Evolutionary conservation across 2,113 vertebrate genomes (phyloP).

Genomic region (Hylia prasina): DNA sequence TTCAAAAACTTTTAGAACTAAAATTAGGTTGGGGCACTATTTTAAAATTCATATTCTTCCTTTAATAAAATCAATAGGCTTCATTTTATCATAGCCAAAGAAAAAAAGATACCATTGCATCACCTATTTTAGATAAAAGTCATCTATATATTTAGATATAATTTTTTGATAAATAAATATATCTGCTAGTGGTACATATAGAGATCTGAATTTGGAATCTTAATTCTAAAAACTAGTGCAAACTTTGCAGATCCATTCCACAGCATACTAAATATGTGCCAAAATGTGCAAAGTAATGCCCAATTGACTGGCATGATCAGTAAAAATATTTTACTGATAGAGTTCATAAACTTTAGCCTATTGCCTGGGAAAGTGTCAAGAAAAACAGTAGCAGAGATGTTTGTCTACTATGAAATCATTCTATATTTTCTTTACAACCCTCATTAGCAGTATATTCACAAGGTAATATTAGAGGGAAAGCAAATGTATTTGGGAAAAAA

Average conservation of each 20-base stretch:
- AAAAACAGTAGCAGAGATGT: neutral
- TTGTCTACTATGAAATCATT: neutral
- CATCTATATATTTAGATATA: neutral
- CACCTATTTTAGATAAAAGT: neutral
- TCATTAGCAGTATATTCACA: neutral
- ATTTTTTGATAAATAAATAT: neutral
- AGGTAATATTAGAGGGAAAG: neutral
- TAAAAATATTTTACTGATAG: neutral
- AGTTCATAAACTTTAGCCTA: neutral
- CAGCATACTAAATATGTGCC: neutral
- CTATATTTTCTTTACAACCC: neutral
- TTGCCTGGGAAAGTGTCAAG: neutral
- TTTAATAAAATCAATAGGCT: neutral
- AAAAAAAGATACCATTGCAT: neutral
- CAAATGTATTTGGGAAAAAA: neutral
- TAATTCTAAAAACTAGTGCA: neutral
- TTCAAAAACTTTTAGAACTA: neutral
- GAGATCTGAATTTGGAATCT: neutral
- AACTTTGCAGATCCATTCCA: neutral
- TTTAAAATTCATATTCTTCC: neutral
- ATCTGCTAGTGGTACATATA: neutral
- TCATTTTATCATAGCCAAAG: neutral
- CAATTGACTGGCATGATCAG: neutral
- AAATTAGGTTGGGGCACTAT: neutral
- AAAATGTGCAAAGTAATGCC: neutral